Base-by-base conservation (phyloP, 1,140 invertebrate genomes). In the Oryctes rhinoceros region DNA sequence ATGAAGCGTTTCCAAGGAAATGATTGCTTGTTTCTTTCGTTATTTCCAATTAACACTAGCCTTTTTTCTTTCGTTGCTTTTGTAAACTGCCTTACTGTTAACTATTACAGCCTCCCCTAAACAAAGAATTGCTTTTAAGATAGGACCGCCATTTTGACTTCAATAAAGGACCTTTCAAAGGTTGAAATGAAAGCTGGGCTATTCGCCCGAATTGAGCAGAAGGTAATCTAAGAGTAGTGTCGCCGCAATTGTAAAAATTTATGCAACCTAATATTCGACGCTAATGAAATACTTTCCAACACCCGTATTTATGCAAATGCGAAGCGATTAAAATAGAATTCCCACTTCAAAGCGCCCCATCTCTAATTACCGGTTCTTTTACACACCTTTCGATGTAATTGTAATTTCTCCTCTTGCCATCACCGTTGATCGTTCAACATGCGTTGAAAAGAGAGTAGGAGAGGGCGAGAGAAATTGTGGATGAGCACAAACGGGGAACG, bases 311-410 rank as follows among this genome's bases (percentile, higher is more conserved):
- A 71, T 71, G 65, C 10, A 71, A 71, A 71, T 71, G 24, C 9
- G 7, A 5, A 9, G 1, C 65, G 65, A 24, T 71, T 71, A 71
- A 71, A 71, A 71, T 13, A 15, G 24, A 71, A 71, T 37, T 37
- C 24, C 35, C 65, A 71, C 65, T 35, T 37, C 65, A 71, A 71
- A 71, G 65, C 24, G 35, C 30, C 65, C 11, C 65, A 24, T 37
- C 65, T 71, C 35, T 71, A 71, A 71, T 71, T 71, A 71, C 65
- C 24, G 9, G 65, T 71, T 71, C 65, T 37, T 71, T 71, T 35
- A 35, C 65, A 71, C 65, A 37, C 24, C 65, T 71, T 71, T 37
- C 65, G 20, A 30, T 71, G 65, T 71, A 71, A 71, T 71, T 71
- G 65, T 71, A 71, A 71, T 71, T 71, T 24, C 35, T 71, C 65